Percentiles rank a stretch among this genome's conserved stretches.
Conservation (phyloP, 2,113 vertebrate genomes). For the Epinephelus lanceolatus region DNA sequence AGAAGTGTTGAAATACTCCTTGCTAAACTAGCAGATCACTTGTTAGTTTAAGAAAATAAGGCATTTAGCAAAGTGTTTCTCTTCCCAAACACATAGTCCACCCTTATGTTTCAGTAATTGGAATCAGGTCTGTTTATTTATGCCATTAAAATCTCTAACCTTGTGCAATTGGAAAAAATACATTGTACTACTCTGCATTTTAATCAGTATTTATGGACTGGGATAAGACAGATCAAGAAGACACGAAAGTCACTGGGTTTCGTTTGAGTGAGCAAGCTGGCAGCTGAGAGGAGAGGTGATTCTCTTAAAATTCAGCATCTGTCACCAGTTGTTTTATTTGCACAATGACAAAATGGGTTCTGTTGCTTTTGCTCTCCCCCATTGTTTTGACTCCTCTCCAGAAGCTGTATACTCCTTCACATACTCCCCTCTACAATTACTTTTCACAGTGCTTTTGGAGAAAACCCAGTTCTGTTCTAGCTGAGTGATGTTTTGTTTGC, state of each 20-base stretch:
- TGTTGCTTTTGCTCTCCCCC: background rate
- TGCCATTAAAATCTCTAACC: background rate
- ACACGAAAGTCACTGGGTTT: background rate
- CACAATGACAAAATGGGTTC: slow-evolving; percentile 13
- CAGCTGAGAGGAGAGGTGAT: background rate
- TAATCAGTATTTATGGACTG: background rate
- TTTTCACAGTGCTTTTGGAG: background rate
- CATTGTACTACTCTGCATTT: background rate
- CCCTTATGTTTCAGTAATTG: background rate
- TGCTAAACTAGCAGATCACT: no score
- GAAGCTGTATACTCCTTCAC: background rate
- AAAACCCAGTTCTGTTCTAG: background rate
- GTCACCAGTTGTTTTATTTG: slow-evolving; percentile 23
- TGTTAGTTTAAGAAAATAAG: background rate
- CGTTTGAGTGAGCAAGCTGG: background rate
- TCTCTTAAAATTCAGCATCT: slow-evolving; percentile 1
- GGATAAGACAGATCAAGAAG: background rate
- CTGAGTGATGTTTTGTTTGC: slow-evolving; percentile 25
- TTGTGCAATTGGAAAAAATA: background rate
- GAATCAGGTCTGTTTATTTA: background rate
- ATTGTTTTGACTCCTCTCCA: slow-evolving; percentile 25
- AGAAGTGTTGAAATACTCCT: no score
- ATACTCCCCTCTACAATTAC: slow-evolving; percentile 4
- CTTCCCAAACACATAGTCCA: background rate
- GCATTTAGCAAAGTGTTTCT: background rate